A percentile compares a stretch with the other conserved stretches of the same genome.
Conservation (phyloP, 1,140 invertebrate species). For the Ceratosolen fusciceps region DNA sequence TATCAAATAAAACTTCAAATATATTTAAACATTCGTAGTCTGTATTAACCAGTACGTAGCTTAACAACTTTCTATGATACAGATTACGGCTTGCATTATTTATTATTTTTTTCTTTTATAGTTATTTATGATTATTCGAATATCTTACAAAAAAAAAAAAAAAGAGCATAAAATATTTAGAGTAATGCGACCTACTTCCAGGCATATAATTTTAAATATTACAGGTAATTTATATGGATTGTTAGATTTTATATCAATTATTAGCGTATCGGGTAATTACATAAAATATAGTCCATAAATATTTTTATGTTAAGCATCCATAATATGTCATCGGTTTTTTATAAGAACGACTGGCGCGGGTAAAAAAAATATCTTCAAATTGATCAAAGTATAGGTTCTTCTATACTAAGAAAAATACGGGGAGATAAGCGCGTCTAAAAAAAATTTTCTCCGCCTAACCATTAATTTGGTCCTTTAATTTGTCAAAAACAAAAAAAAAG, state of each 20-base stretch:
- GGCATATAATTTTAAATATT: neutral
- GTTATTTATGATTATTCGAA: too few relatives aligned
- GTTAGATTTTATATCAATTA: neutral
- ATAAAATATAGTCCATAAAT: neutral
- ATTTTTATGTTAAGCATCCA: neutral
- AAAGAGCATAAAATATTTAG: neutral
- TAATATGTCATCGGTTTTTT: neutral
- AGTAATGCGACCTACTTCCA: neutral
- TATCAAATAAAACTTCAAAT: constrained; percentile 2
- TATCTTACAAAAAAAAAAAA: neutral
- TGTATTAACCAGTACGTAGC: neutral
- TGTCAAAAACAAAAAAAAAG: neutral
- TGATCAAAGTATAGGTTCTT: neutral
- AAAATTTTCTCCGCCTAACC: neutral
- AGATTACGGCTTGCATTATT: too few relatives aligned
- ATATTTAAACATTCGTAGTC: neutral
- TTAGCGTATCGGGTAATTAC: neutral
- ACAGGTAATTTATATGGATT: neutral
- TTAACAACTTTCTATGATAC: neutral
- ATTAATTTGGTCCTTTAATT: neutral
- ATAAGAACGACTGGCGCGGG: neutral
- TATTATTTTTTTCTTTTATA: too few relatives aligned
- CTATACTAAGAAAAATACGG: neutral
- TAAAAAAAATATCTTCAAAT: neutral
- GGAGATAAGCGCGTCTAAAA: neutral